phyloP scores from a whole-genome alignment of 2,797 vertebrate genomes.

The Phoxinus dragarum region DNA sequence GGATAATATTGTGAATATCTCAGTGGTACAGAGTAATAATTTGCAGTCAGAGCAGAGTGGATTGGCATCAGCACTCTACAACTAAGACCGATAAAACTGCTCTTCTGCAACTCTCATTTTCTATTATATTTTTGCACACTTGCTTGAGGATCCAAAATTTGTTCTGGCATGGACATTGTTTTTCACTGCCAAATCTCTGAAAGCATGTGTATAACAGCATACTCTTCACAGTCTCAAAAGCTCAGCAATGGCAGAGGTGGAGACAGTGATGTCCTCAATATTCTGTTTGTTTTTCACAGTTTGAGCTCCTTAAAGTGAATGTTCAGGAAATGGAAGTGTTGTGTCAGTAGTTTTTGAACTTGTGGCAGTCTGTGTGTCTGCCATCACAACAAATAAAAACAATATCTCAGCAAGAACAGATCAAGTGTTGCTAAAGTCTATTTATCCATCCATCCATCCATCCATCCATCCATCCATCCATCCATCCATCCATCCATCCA shows the following conservation, averaged over 20 bases:
- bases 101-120: conserved; percentile 2
- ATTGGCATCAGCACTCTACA: conserved; percentile 5
- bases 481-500: neutral
- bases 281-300: conserved; percentile 76
- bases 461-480: neutral
- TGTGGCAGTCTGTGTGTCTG: conserved; percentile 65
- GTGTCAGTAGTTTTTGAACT: conserved; percentile 73
- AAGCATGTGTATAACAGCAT: conserved; percentile 74
- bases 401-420: neutral
- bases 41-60: conserved; percentile 11
- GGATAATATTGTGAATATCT: neutral
- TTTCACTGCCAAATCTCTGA: conserved; percentile 20
- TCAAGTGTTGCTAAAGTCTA: too few relatives aligned
- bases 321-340: conserved; percentile 68
- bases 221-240: conserved; percentile 71
- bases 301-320: conserved; percentile 68
- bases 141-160: neutral
- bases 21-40: neutral
- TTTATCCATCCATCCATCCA: neutral
- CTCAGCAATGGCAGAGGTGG: conserved; percentile 73
- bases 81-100: neutral
- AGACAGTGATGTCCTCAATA: conserved; percentile 71
- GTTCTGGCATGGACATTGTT: conserved; percentile 12
- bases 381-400: conserved; percentile 31
- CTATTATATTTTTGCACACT: neutral